phyloP scores from a whole-genome alignment of 2,797 vertebrate species.

The Lemur catta region DNA sequence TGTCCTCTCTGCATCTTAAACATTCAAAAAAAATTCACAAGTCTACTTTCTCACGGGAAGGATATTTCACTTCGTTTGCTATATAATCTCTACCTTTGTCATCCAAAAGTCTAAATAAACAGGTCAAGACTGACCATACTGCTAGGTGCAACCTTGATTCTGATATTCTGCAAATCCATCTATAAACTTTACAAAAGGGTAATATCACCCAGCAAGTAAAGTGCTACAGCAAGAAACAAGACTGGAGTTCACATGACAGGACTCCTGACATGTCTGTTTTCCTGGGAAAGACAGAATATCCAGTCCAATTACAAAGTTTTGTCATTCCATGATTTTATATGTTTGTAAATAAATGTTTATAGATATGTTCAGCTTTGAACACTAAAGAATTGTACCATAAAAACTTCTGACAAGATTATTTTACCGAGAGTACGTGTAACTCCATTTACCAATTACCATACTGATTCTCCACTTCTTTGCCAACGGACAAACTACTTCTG shows the following conservation, averaged over 20 bases:
- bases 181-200: background rate
- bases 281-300: background rate
- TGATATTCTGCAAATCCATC: conserved; percentile 1
- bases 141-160: conserved; percentile 45
- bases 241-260: background rate
- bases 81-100: conserved; percentile 18
- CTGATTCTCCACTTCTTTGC: conserved; percentile 2
- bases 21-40: conserved; percentile 36
- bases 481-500: conserved; percentile 34
- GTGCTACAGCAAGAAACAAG: background rate
- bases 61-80: conserved; percentile 33
- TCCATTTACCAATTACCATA: conserved; percentile 34
- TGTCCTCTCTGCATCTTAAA: conserved; percentile 69
- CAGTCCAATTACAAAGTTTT: background rate
- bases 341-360: conserved; percentile 30
- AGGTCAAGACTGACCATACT: conserved; percentile 24
- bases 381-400: background rate
- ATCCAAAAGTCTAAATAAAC: conserved; percentile 41
- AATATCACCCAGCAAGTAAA: background rate
- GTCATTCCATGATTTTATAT: background rate
- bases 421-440: background rate
- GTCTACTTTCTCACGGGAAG: conserved; percentile 36
- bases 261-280: background rate
- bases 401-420: conserved; percentile 32
- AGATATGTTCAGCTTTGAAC: conserved; percentile 4